Evolutionary conservation across 2,797 vertebrate species (phyloP), one percentile per base, ranked within the genome.

Genomic region (Micromesistius poutassou): DNA sequence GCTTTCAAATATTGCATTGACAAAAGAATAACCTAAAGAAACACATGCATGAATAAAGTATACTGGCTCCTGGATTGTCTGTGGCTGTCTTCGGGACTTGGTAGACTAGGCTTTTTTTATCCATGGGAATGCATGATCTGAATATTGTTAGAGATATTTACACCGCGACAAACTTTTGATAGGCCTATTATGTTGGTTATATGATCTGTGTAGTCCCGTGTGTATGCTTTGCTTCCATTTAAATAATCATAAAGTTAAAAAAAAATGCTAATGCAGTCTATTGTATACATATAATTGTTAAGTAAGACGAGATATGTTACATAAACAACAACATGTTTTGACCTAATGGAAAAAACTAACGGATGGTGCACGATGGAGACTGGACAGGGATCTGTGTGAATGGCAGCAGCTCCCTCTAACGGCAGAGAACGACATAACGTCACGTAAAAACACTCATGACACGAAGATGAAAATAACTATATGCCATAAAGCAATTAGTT

Each of bases 371-470:
- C n/a, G n/a, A n/a, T n/a, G 19, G 28, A 33, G 70, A 33, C 30
- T 13, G 70, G 30, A 19, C 5, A 13, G 30, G 22, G 70, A 16
- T 14, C 16, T 33, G 14, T 84, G 30, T 16, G 78, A 85, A 89
- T 8, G 83, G 22, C 74, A 72, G 83, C 5, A 84, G 85, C 86
- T 75, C 79, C 81, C 76, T 80, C 89, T 90, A 74, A 83, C 80
- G 92, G 22, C 74, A 0, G 1, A 16, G 40, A 0, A 5, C 9
- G n/a, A n/a, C 4, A 79, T 8, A 74, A n/a, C 30, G 79, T 62
- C 68, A 73, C 36, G 31, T 12, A 62, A 62, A 62, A 62, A 22
- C n/a, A 62, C 22, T 62, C 12, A 13, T 19, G 25, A 68, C n/a
- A 28, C 8, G n/a, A 68, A 4, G 7, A 68, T 28, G 25, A 12